Evolutionary conservation across 2,888 invertebrate species (phyloP).

Genomic region (Idaea biselata): DNA sequence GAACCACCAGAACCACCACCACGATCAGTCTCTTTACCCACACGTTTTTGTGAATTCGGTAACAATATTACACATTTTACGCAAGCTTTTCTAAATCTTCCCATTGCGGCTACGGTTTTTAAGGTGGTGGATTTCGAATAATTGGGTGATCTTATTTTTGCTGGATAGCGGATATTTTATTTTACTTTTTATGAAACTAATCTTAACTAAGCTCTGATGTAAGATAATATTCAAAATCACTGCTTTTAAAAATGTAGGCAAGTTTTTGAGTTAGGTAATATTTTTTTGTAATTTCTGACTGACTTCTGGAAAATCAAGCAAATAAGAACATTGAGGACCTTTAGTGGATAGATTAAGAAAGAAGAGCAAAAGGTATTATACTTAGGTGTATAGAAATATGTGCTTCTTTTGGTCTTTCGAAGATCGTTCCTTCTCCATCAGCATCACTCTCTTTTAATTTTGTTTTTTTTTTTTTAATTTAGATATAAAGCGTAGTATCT

Average conservation of each 20-base stretch:
- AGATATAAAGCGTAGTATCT: too few relatives aligned
- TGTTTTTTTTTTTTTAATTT: too few relatives aligned
- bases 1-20: constrained; percentile 24
- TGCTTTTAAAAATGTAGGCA: neutral
- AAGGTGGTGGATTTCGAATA: neutral
- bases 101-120: neutral
- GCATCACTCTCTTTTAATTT: too few relatives aligned
- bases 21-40: constrained; percentile 18
- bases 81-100: neutral
- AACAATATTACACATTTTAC: constrained; percentile 1
- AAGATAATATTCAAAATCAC: neutral
- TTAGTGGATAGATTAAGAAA: neutral
- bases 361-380: neutral
- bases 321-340: neutral
- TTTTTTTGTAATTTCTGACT: neutral
- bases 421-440: too few relatives aligned
- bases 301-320: neutral
- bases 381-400: too few relatives aligned
- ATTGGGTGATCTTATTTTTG: neutral
- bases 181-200: neutral
- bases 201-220: neutral
- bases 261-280: neutral
- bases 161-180: neutral
- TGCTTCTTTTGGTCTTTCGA: too few relatives aligned
- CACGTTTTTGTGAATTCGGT: constrained; percentile 18